These are phyloP conservation scores for Itoplectis maculator DNA, from an alignment of 2,888 invertebrate species.

Conservation along the genomic window DNA sequence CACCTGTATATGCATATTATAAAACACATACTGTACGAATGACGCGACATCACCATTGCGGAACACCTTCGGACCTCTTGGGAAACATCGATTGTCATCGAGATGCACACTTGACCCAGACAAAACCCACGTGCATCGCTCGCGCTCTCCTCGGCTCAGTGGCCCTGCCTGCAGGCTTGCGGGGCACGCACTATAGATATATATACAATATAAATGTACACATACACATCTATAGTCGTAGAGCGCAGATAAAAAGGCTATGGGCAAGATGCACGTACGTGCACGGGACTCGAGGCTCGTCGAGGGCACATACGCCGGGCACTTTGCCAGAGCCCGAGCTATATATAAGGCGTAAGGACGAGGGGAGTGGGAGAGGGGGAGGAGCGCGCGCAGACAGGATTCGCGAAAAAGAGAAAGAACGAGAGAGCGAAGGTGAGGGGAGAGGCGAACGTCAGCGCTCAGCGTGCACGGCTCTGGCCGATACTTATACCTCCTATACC, in stretches of 20 bases:
- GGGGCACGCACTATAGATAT: neutral
- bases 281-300: conserved; percentile 35
- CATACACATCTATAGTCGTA: neutral
- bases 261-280: conserved; percentile 43
- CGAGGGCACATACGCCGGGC: conserved; percentile 57
- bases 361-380: conserved; percentile 24
- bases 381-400: conserved; percentile 27
- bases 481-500: neutral
- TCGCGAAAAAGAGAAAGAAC: neutral
- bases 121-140: conserved; percentile 67
- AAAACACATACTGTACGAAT: conserved; percentile 10
- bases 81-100: conserved; percentile 70
- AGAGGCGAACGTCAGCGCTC: neutral
- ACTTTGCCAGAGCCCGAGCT: conserved; percentile 51
- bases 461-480: neutral
- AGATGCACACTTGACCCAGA: conserved; percentile 77
- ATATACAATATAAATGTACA: neutral
- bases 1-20: conserved; percentile 19
- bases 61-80: conserved; percentile 63
- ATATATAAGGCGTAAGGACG: conserved; percentile 55
- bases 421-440: neutral
- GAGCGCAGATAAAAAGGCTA: conserved; percentile 16
- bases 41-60: conserved; percentile 44
- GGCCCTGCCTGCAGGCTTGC: conserved; percentile 16
- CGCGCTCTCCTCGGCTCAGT: conserved; percentile 23